phyloP scores from a whole-genome alignment of 2,888 invertebrate genomes.

The Silvanus unidentatus region DNA sequence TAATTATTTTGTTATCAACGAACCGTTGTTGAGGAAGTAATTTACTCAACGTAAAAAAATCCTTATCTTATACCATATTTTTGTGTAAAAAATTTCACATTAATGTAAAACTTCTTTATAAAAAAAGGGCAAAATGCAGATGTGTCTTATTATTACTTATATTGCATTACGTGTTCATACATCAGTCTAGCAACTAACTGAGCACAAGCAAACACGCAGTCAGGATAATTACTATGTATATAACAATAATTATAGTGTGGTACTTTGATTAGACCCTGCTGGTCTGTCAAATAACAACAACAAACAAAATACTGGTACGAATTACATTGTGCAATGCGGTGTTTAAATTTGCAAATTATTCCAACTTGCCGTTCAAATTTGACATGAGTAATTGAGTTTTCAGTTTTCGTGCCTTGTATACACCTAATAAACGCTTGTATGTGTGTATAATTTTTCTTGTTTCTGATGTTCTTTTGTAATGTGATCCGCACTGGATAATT shows the following conservation, averaged over 20 bases:
- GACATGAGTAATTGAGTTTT: constrained; percentile 42
- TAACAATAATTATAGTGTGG: constrained; percentile 38
- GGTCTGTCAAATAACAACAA: constrained; percentile 34
- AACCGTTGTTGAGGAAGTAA: too few species aligned
- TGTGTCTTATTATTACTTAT: constrained; percentile 24
- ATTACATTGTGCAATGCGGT: constrained; percentile 15
- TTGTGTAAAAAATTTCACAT: too few species aligned
- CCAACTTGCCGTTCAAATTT: constrained; percentile 26
- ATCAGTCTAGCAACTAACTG: constrained; percentile 33
- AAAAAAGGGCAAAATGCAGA: too few species aligned
- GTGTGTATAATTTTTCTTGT: constrained; percentile 25
- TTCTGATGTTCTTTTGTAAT: constrained; percentile 25
- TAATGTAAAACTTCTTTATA: too few species aligned
- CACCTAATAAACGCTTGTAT: background rate
- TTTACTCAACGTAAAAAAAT: too few species aligned
- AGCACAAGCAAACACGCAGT: constrained; percentile 41
- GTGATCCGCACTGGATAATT: constrained; percentile 27
- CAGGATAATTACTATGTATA: constrained; percentile 36
- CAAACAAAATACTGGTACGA: constrained; percentile 13
- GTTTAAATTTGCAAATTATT: constrained; percentile 34
- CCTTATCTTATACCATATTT: too few species aligned
- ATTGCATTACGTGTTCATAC: constrained; percentile 26
- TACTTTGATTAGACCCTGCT: constrained; percentile 40
- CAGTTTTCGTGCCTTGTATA: constrained; percentile 33
- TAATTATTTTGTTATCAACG: too few species aligned